Conservation (phyloP, 2,797 vertebrate species). For the Gadopsis bispinosus region DNA sequence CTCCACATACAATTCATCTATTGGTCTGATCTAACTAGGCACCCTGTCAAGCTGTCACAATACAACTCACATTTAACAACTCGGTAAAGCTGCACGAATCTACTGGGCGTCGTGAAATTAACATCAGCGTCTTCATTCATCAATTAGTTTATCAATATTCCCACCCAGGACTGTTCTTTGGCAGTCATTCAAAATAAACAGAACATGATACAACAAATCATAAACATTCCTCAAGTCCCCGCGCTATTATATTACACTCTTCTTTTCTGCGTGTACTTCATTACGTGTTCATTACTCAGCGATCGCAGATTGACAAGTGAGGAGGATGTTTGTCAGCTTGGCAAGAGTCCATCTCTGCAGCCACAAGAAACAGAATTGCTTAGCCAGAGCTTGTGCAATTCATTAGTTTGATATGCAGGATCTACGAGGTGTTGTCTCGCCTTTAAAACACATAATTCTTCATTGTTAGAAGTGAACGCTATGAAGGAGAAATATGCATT, state of each 20-base stretch:
- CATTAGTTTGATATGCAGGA: constrained; percentile 64
- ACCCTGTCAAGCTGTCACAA: constrained; percentile 36
- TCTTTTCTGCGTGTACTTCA: constrained; percentile 50
- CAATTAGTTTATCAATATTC: constrained; percentile 67
- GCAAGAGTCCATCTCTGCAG: constrained; percentile 41
- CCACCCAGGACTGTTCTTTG: constrained; percentile 47
- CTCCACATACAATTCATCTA: constrained; percentile 5
- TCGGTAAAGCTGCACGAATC: constrained; percentile 48
- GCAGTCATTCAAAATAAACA: constrained; percentile 58
- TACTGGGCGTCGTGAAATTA: constrained; percentile 58
- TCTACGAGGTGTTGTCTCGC: constrained; percentile 48
- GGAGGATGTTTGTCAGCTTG: constrained; percentile 44
- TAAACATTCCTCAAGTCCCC: constrained; percentile 39
- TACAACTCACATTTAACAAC: constrained; percentile 57
- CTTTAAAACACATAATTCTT: constrained; percentile 68
- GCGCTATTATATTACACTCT: constrained; percentile 43
- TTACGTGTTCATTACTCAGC: constrained; percentile 46
- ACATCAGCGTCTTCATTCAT: constrained; percentile 54
- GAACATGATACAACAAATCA: constrained; percentile 50
- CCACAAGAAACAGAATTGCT: constrained; percentile 36
- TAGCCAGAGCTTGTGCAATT: constrained; percentile 34
- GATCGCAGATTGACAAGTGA: constrained; percentile 49
- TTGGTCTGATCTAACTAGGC: constrained; percentile 35
- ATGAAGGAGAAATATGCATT: constrained; percentile 73
- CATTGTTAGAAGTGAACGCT: constrained; percentile 79